Percentiles rank a stretch among this genome's conserved stretches.
phyloP scores from a whole-genome alignment of 2,113 vertebrate genomes.

The Shinisaurus crocodilurus region DNA sequence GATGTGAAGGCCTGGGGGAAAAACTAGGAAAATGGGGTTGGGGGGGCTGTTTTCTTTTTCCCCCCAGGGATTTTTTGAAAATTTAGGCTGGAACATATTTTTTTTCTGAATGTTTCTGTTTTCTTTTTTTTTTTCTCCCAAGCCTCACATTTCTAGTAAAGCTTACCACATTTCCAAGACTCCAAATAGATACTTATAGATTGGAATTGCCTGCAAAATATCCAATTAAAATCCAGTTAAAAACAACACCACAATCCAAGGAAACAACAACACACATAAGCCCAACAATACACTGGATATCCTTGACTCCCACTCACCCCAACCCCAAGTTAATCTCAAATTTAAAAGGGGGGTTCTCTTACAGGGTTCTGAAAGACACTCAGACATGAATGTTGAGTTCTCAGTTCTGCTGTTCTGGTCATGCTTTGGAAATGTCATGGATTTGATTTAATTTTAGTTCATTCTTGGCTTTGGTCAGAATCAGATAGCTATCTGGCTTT shows the following conservation, averaged over 20 bases:
- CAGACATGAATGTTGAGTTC: neutral
- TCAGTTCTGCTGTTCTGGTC: neutral
- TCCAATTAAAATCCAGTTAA: neutral
- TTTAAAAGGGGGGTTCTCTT: no score
- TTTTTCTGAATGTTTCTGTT: no score
- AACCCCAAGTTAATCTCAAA: neutral
- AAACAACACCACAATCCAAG: neutral
- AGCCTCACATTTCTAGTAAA: neutral
- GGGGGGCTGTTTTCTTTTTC: no score
- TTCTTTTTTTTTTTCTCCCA: no score
- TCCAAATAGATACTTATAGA: neutral
- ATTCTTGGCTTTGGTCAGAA: constrained; percentile 22
- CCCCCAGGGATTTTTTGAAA: no score
- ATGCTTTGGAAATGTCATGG: constrained; percentile 1
- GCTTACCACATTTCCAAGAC: neutral
- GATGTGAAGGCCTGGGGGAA: no score
- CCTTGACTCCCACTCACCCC: neutral
- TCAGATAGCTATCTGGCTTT: neutral
- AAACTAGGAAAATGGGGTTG: no score
- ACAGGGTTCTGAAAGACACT: neutral
- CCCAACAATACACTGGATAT: neutral
- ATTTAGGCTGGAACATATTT: no score
- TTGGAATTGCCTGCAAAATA: neutral
- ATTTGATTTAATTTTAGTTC: constrained; percentile 14
- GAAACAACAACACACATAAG: neutral